phyloP scores from a whole-genome alignment of 2,113 vertebrate species.

The Perccottus glenii region DNA sequence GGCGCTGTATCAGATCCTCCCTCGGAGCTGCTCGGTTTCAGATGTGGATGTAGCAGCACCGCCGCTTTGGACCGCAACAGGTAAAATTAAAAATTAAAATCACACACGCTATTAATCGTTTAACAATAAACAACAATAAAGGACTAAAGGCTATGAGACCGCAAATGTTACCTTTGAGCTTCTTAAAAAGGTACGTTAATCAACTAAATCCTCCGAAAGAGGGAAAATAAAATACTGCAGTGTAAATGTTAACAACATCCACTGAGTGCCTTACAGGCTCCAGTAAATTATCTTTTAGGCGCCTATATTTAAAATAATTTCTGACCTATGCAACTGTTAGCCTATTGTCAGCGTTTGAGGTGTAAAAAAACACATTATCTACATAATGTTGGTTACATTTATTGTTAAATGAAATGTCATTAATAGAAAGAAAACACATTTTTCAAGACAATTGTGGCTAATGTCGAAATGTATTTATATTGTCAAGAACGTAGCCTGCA shows the following conservation, averaged over 20 bases:
- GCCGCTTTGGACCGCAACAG: constrained; percentile 62
- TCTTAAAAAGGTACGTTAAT: background rate
- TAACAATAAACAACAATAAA: background rate
- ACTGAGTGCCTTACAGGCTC: background rate
- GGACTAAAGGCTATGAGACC: background rate
- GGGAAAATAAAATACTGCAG: background rate
- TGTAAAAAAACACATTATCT: background rate
- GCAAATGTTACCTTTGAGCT: background rate
- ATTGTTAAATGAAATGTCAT: background rate
- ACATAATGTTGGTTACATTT: background rate
- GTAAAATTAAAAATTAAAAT: constrained; percentile 52
- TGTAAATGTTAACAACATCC: background rate
- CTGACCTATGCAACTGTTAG: constrained; percentile 5
- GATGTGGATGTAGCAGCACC: constrained; percentile 45
- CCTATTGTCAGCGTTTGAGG: constrained; percentile 37
- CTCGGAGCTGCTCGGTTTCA: constrained; percentile 27
- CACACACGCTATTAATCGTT: background rate
- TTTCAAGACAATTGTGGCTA: background rate
- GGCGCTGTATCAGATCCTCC: constrained; percentile 49
- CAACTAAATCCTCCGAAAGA: background rate
- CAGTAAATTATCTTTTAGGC: background rate
- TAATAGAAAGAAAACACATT: background rate
- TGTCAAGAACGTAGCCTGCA: background rate
- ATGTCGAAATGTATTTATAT: background rate
- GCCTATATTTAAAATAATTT: background rate